phyloP scores from a whole-genome alignment of 2,113 vertebrate genomes.

The Uria lomvia region DNA sequence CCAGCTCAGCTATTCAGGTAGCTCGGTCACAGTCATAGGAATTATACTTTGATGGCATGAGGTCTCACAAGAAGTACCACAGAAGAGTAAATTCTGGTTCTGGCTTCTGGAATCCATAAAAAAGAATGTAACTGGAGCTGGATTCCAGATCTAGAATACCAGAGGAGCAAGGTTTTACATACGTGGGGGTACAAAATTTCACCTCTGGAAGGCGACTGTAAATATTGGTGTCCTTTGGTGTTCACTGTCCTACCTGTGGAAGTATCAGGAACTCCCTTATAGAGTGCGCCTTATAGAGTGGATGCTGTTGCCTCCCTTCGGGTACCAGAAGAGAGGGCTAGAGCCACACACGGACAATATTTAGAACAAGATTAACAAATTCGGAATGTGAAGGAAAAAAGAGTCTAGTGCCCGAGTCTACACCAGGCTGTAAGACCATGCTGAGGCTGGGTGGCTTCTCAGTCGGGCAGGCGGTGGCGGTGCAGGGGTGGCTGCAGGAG shows the following conservation, averaged over 20 bases:
- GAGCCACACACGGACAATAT: accelerated
- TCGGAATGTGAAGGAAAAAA: neutral
- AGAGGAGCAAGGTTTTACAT: neutral
- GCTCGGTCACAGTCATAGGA: neutral
- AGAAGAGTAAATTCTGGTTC: neutral
- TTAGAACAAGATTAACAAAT: neutral
- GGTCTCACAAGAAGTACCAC: neutral
- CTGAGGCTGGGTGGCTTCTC: neutral
- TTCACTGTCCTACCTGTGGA: neutral
- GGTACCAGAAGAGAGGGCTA: neutral
- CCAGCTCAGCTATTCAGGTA: neutral
- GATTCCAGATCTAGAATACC: neutral
- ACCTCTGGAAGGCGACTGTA: neutral
- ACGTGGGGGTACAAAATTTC: neutral
- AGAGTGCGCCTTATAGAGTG: too few relatives aligned
- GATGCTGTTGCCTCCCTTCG: neutral
- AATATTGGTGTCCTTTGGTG: neutral
- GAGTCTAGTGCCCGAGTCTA: neutral
- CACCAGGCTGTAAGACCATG: neutral
- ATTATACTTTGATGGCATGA: neutral
- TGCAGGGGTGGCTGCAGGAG: neutral
- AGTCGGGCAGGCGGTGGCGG: too few relatives aligned
- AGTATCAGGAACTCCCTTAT: neutral
- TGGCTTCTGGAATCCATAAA: neutral
- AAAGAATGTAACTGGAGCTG: neutral